These are phyloP conservation scores for Strigamia maritima DNA, from an alignment of 2,888 invertebrate species.

Conservation along the genomic window DNA sequence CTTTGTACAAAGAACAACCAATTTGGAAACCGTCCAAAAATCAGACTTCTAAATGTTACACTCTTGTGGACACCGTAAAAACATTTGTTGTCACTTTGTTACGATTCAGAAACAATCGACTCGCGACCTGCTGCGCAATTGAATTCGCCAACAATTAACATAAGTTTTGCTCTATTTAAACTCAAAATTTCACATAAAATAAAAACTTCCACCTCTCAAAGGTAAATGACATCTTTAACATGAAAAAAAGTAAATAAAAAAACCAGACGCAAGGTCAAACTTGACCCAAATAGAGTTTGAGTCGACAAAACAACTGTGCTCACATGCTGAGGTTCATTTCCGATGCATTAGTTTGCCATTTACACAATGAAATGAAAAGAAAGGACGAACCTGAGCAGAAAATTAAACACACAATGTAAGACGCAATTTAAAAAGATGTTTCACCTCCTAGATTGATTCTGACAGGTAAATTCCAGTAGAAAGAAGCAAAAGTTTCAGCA, in stretches of 20 bases:
- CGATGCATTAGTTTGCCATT: neutral
- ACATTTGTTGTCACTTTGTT: conserved; percentile 18
- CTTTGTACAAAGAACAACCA: neutral
- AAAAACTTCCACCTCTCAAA: neutral
- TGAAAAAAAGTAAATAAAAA: too few relatives aligned
- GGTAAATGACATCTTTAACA: neutral
- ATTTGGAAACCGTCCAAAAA: neutral
- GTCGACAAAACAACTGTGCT: neutral
- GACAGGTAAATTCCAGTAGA: conserved; percentile 24
- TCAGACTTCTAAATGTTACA: conserved; percentile 21
- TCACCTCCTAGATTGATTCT: conserved; percentile 25
- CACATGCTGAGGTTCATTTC: neutral
- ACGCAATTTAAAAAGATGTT: conserved; percentile 22
- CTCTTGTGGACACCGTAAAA: neutral
- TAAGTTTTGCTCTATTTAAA: conserved; percentile 9
- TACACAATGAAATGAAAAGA: neutral
- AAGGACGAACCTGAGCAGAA: neutral
- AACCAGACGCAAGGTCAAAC: neutral
- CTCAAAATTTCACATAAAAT: neutral
- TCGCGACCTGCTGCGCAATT: neutral
- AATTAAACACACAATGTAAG: conserved; percentile 13
- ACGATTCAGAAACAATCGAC: neutral
- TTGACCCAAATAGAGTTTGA: neutral
- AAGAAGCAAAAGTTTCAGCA: conserved; percentile 22
- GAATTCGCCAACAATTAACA: neutral